phyloP scores from a whole-genome alignment of 1,140 invertebrate species.

The Meloidogyne floridensis region DNA sequence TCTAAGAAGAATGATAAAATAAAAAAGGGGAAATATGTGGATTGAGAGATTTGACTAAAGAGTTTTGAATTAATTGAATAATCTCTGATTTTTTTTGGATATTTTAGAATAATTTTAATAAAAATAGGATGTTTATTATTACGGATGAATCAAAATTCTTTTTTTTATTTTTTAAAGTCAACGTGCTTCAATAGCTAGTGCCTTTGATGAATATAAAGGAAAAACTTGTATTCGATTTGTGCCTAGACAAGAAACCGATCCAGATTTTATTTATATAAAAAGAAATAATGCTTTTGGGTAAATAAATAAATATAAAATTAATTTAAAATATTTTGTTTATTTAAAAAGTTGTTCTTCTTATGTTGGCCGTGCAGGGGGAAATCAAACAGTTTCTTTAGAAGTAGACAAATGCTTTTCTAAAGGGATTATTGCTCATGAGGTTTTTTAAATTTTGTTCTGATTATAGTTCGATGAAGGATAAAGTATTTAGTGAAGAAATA shows the following conservation, averaged over 20 bases:
- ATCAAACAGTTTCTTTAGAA: slow-evolving; percentile 65
- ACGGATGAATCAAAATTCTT: no score
- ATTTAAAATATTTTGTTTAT: background rate
- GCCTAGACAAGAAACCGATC: slow-evolving; percentile 55
- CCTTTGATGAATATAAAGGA: slow-evolving; percentile 65
- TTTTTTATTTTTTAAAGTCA: slow-evolving; percentile 51
- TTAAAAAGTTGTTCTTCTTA: slow-evolving; percentile 61
- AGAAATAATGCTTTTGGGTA: slow-evolving; percentile 63
- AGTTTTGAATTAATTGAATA: no score
- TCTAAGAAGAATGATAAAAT: no score
- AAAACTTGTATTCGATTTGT: slow-evolving; percentile 64
- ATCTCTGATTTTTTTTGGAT: no score
- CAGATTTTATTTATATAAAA: slow-evolving; percentile 66
- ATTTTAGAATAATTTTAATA: no score
- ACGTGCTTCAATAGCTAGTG: slow-evolving; percentile 64
- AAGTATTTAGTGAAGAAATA: no score
- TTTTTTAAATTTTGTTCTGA: slow-evolving; percentile 10
- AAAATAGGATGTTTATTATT: no score
- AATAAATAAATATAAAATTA: slow-evolving; percentile 9
- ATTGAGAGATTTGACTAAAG: no score
- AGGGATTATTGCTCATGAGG: slow-evolving; percentile 63
- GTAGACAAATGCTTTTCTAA: slow-evolving; percentile 65
- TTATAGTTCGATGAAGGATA: no score
- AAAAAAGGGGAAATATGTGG: no score
- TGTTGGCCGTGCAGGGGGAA: slow-evolving; percentile 63